These are phyloP conservation scores for Drosophila eugracilis DNA, from an alignment of 1,140 invertebrate genomes.

Conservation along the genomic window DNA sequence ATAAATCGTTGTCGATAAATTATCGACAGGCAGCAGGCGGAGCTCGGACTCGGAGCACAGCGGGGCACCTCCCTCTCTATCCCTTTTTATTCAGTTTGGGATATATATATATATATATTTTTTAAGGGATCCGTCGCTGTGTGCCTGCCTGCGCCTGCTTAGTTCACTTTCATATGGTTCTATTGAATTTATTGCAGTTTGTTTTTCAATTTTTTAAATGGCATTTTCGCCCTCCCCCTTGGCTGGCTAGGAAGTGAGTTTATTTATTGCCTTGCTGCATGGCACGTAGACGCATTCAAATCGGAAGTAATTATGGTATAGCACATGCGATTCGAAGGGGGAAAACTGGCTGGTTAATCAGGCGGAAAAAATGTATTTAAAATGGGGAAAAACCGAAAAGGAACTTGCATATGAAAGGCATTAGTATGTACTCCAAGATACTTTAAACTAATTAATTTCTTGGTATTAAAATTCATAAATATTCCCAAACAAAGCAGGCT, in stretches of 20 bases:
- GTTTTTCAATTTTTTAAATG: slow-evolving; percentile 80
- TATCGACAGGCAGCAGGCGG: slow-evolving; percentile 67
- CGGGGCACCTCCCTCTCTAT: slow-evolving; percentile 51
- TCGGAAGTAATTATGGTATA: slow-evolving; percentile 49
- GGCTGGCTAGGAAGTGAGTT: slow-evolving; percentile 54
- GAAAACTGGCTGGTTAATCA: neutral
- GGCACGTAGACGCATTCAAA: slow-evolving; percentile 47
- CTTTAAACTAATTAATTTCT: neutral
- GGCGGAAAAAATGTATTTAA: neutral
- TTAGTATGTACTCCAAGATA: too few species aligned
- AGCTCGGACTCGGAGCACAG: slow-evolving; percentile 53
- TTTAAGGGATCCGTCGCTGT: slow-evolving; percentile 31
- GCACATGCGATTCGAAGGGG: neutral
- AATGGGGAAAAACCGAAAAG: too few species aligned
- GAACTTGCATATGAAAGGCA: too few species aligned
- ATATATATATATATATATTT: too few species aligned
- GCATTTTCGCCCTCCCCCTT: slow-evolving; percentile 39
- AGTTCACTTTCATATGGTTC: slow-evolving; percentile 46
- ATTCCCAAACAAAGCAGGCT: neutral
- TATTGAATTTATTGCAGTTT: slow-evolving; percentile 77
- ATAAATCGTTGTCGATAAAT: slow-evolving; percentile 79
- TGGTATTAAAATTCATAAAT: slow-evolving; percentile 10
- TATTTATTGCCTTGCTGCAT: slow-evolving; percentile 47
- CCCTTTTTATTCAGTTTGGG: slow-evolving; percentile 10
- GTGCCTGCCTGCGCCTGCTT: slow-evolving; percentile 30